These are phyloP conservation scores for Eidolon dupreanum DNA, from an alignment of 2,797 vertebrate genomes.

Conservation along the genomic window DNA sequence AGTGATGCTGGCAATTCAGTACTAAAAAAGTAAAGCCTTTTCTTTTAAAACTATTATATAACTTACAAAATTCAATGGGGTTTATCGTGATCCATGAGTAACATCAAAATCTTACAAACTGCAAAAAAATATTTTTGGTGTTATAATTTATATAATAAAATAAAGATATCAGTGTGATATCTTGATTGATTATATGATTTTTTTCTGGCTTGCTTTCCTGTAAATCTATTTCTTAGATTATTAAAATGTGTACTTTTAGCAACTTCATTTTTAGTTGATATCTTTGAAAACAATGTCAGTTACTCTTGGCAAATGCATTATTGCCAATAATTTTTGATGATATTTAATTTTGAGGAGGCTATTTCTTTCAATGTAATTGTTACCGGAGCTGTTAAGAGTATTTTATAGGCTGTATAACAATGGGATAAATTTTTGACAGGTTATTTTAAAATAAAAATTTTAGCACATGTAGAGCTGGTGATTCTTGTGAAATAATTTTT, in stretches of 20 bases:
- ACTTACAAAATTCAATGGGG: neutral
- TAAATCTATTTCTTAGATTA: neutral
- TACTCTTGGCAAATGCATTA: neutral
- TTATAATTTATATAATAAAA: neutral
- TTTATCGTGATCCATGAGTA: neutral
- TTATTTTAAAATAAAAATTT: slow-evolving; percentile 36
- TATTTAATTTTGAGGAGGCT: slow-evolving; percentile 13
- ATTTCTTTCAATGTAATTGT: neutral
- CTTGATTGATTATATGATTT: neutral
- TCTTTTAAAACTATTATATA: neutral
- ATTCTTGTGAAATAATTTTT: slow-evolving; percentile 2
- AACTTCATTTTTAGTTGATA: neutral
- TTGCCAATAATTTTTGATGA: neutral
- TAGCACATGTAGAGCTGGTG: neutral
- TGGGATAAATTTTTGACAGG: neutral
- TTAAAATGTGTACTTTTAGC: neutral
- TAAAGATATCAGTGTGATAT: neutral
- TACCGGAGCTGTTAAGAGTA: neutral
- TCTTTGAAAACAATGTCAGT: neutral
- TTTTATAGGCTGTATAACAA: neutral
- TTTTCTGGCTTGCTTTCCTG: neutral
- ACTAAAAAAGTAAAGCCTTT: neutral
- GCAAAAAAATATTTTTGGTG: neutral
- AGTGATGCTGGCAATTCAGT: neutral
- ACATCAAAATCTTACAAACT: neutral